Evolutionary conservation across 2,888 invertebrate genomes (phyloP).

Genomic region (Andrena bucephala): DNA sequence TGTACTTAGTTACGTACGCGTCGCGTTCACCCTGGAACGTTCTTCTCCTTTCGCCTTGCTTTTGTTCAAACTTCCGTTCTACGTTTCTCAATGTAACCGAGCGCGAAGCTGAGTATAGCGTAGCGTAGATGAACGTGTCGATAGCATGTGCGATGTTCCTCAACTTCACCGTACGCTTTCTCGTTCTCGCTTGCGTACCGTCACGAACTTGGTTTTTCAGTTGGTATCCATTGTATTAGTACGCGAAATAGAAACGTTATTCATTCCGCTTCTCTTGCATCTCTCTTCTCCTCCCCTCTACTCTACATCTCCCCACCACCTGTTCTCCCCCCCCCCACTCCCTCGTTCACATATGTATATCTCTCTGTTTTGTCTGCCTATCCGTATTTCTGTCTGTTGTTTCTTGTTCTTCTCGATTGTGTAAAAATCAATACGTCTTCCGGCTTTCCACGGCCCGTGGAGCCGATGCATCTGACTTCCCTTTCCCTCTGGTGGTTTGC

Average conservation of each 20-base stretch:
- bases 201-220: slow-evolving; percentile 1
- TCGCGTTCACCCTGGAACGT: background rate
- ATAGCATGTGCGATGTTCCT: slow-evolving; percentile 22
- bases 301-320: background rate
- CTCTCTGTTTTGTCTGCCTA: slow-evolving; percentile 20
- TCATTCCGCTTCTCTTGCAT: background rate
- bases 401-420: slow-evolving; percentile 28
- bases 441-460: slow-evolving; percentile 13
- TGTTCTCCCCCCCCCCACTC: background rate
- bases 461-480: slow-evolving; percentile 5
- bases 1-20: no score
- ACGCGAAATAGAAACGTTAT: background rate
- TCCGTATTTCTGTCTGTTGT: slow-evolving; percentile 13
- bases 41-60: slow-evolving; percentile 16
- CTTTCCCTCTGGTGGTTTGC: slow-evolving; percentile 25
- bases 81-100: slow-evolving; percentile 2
- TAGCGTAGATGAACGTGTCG: slow-evolving; percentile 6
- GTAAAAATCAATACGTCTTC: slow-evolving; percentile 16
- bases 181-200: background rate
- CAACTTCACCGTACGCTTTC: slow-evolving; percentile 1
- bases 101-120: background rate
- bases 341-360: background rate
- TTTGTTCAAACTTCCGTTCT: background rate
- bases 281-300: background rate
- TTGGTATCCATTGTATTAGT: background rate